phyloP scores from a whole-genome alignment of 2,113 vertebrate genomes.

The Paraplagusia blochii region DNA sequence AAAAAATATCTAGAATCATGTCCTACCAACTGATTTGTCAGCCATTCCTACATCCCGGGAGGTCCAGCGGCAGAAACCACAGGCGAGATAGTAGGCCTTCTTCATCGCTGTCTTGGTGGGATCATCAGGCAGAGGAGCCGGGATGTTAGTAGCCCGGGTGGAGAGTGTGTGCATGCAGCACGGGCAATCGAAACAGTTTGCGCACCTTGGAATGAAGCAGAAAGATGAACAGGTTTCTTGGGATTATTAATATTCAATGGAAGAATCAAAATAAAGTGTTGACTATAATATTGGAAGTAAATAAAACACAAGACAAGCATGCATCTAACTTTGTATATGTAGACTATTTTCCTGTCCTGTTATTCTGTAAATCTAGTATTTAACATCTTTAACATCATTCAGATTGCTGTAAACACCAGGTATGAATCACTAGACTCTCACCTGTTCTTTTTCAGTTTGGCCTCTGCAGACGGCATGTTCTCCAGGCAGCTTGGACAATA shows the following conservation, averaged over 20 bases:
- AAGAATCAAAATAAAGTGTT: not conserved
- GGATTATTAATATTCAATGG: too few species aligned
- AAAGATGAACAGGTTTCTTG: not conserved
- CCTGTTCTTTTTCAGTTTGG: conserved; percentile 99
- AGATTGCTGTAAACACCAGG: not conserved
- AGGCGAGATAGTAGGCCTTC: conserved; percentile 97
- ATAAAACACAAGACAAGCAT: not conserved
- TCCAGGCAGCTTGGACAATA: conserved; percentile 98
- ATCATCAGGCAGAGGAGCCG: conserved; percentile 91
- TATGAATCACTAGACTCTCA: conserved; percentile 34
- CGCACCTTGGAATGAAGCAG: conserved; percentile 77
- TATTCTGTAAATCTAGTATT: too few species aligned
- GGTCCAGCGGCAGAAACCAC: conserved; percentile 98
- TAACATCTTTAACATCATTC: too few species aligned
- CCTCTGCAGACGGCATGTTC: conserved; percentile 98
- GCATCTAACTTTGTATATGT: too few species aligned
- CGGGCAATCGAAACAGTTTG: conserved; percentile 98
- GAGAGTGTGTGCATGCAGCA: conserved; percentile 99
- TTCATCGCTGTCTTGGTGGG: conserved; percentile 96
- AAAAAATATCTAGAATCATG: too few species aligned
- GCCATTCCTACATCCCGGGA: conserved; percentile 98
- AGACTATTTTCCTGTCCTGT: too few species aligned
- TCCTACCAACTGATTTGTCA: conserved; percentile 97
- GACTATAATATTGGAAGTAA: not conserved
- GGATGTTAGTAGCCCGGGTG: conserved; percentile 94